These are phyloP conservation scores for Drosophila orosa DNA, from an alignment of 1,140 invertebrate genomes.

Conservation along the genomic window DNA sequence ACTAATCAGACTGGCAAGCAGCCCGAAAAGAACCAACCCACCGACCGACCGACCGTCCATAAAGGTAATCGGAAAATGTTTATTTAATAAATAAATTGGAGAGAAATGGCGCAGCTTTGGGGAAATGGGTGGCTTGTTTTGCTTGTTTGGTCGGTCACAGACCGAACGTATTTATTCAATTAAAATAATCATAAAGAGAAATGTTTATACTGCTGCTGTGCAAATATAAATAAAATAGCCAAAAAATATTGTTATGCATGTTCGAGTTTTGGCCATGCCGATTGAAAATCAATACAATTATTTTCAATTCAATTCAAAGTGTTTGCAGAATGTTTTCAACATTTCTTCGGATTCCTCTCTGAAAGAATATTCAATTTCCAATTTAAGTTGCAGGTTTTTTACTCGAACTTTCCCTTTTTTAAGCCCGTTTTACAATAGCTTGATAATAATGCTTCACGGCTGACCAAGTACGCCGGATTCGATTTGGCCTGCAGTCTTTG, in stretches of 20 bases:
- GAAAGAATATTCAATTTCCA: slow-evolving; percentile 16
- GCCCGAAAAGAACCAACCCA: slow-evolving; percentile 21
- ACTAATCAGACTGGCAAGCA: slow-evolving; percentile 41
- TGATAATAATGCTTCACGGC: slow-evolving; percentile 33
- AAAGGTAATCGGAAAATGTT: slow-evolving; percentile 64
- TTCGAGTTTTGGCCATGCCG: slow-evolving; percentile 18
- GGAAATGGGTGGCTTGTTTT: neutral
- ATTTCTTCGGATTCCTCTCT: neutral
- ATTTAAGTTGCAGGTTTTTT: slow-evolving; percentile 53
- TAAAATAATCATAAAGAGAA: slow-evolving; percentile 67
- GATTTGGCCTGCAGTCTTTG: slow-evolving; percentile 41
- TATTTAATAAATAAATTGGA: slow-evolving; percentile 72
- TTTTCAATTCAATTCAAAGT: slow-evolving; percentile 16
- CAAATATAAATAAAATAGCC: slow-evolving; percentile 41
- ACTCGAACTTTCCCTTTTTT: slow-evolving; percentile 36
- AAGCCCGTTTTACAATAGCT: slow-evolving; percentile 28
- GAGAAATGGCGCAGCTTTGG: slow-evolving; percentile 52
- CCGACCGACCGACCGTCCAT: slow-evolving; percentile 15
- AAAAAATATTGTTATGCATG: slow-evolving; percentile 46
- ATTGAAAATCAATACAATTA: slow-evolving; percentile 47
- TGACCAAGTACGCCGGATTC: slow-evolving; percentile 31
- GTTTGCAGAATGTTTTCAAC: slow-evolving; percentile 1
- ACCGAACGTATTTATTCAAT: slow-evolving; percentile 55
- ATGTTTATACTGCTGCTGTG: slow-evolving; percentile 34
- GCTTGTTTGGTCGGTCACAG: slow-evolving; percentile 24